phyloP scores from a whole-genome alignment of 2,888 invertebrate species.

The Ischnura elegans region DNA sequence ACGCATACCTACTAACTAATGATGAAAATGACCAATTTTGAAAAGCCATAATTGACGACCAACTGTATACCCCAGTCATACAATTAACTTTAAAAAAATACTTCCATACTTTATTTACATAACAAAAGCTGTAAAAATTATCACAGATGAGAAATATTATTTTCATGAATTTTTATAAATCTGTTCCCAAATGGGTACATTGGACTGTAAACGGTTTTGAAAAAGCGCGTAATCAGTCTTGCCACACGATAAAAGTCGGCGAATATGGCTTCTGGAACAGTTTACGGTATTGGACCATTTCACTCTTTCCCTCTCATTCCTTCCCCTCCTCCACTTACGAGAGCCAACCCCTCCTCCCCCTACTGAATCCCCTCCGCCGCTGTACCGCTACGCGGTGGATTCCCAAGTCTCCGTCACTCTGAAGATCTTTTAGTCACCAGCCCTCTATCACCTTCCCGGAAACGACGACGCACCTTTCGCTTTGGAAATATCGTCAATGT shows the following conservation, averaged over 20 bases:
- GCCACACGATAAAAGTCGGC: slow-evolving; percentile 23
- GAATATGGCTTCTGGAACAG: slow-evolving; percentile 49
- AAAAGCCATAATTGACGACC: no score
- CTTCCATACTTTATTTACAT: no score
- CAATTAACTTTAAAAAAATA: no score
- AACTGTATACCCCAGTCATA: no score
- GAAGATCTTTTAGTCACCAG: slow-evolving; percentile 44
- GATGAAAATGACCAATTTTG: no score
- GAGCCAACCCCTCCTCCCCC: not conserved
- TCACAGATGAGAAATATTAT: no score
- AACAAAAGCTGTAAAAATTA: no score
- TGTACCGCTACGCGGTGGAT: slow-evolving; percentile 60
- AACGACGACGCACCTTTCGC: slow-evolving; percentile 39
- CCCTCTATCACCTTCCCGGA: slow-evolving; percentile 42
- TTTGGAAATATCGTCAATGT: slow-evolving; percentile 17
- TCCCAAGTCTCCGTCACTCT: slow-evolving; percentile 36
- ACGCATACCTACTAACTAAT: no score
- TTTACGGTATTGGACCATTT: slow-evolving; percentile 64
- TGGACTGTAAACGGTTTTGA: no score
- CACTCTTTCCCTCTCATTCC: not conserved
- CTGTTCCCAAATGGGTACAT: no score
- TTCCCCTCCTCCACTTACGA: not conserved
- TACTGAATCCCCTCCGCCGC: no score
- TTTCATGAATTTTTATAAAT: no score
- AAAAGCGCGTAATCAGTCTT: not conserved